These are phyloP conservation scores for Archaeoteleia sp. DNA, from an alignment of 2,888 invertebrate genomes.

Conservation along the genomic window DNA sequence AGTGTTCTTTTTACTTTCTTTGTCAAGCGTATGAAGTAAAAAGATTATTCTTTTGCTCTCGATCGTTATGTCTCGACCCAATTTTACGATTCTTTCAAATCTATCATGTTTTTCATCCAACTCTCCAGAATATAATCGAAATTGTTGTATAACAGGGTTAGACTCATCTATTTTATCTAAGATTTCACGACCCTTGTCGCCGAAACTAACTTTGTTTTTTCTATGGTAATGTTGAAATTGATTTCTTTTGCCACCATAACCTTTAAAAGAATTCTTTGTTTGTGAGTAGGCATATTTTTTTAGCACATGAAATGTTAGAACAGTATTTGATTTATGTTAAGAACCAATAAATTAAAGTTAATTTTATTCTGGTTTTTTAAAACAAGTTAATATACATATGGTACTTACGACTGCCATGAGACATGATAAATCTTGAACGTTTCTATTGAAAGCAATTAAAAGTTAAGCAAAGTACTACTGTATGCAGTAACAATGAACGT, in stretches of 20 bases:
- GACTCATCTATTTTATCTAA: conserved; percentile 75
- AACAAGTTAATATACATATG: no score
- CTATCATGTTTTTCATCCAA: conserved; percentile 88
- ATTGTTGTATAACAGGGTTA: conserved; percentile 79
- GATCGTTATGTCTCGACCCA: conserved; percentile 89
- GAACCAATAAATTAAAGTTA: no score
- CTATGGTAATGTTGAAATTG: conserved; percentile 17
- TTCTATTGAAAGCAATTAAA: no score
- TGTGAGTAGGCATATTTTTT: no score
- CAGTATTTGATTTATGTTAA: no score
- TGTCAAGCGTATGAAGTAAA: conserved; percentile 84
- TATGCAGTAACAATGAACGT: no score
- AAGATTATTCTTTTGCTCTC: conserved; percentile 94
- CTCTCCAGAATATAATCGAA: conserved; percentile 80
- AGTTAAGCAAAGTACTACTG: no score
- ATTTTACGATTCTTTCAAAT: conserved; percentile 87
- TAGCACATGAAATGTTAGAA: no score
- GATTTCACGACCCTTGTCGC: conserved; percentile 74
- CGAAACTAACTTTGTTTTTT: conserved; percentile 63
- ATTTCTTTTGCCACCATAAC: conserved; percentile 32
- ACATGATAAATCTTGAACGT: no score
- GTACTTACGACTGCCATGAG: no score
- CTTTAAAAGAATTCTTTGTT: conserved; percentile 6
- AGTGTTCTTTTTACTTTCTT: conserved; percentile 77
- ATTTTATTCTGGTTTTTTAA: no score